Evolutionary conservation across 2,113 vertebrate genomes (phyloP).

Genomic region (Tachysurus fulvidraco): DNA sequence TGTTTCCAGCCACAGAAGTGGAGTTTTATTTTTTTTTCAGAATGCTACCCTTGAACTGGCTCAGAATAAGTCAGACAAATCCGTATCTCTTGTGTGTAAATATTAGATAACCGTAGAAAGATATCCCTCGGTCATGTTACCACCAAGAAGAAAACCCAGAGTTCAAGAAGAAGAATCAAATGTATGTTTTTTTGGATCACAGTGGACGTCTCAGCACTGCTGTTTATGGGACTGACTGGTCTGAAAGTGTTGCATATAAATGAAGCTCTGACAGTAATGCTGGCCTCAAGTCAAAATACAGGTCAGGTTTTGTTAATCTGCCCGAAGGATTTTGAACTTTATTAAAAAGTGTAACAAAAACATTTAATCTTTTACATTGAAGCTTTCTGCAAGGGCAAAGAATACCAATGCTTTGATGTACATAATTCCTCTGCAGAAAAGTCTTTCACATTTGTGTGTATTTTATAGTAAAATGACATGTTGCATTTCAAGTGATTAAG

Average conservation of each 20-base stretch:
- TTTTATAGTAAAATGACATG: not conserved
- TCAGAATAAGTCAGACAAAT: slow-evolving; percentile 8
- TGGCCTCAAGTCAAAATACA: not conserved
- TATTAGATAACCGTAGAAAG: slow-evolving; percentile 11
- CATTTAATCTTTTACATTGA: not conserved
- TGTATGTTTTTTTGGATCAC: slow-evolving; percentile 5
- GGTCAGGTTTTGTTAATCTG: not conserved
- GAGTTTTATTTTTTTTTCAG: not conserved
- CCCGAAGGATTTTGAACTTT: not conserved
- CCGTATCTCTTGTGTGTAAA: slow-evolving; percentile 29
- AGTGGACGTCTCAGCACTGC: not conserved
- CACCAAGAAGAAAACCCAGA: not conserved
- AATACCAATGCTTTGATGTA: not conserved
- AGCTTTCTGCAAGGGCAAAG: not conserved
- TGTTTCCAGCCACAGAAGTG: not conserved
- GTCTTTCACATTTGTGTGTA: not conserved
- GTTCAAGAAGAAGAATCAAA: slow-evolving; percentile 19
- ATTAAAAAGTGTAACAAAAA: not conserved
- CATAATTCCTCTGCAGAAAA: not conserved
- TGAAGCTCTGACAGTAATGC: not conserved
- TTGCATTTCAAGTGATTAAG: not conserved
- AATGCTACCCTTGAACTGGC: not conserved
- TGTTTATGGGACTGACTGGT: not conserved
- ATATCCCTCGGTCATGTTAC: slow-evolving; percentile 8
- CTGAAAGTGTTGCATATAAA: not conserved